Base-by-base conservation (phyloP, 2,888 invertebrate species). In the Cantharis rustica region DNA sequence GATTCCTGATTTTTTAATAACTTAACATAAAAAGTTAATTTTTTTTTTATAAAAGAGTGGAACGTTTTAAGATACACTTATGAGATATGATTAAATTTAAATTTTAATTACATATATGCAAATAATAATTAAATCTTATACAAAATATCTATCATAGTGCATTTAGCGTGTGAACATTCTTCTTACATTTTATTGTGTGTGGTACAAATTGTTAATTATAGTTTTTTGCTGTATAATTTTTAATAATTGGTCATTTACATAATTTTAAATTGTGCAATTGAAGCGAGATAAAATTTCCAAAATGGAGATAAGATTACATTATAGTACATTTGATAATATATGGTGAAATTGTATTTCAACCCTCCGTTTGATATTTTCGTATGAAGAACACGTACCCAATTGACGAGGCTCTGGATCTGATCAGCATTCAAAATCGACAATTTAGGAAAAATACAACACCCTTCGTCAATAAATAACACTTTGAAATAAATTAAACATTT, bases 401-500 rank as follows among this genome's bases (percentile, higher is more conserved):
- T 78, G 78, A 78, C 78, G 78, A 78, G 78, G 73, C 76, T 66
- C 75, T 63, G 74, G 79, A 75, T 78, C 79, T 79, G 79, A 79
- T 78, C 79, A 72, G 79, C 79, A 79, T 79, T 78, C 78, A 76
- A 75, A 79, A 79, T 77, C 75, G 76, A 75, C 79, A 79, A 79
- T 79, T 79, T 79, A 75, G 76, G 75, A 79, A 78, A 79, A 79
- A 79, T 78, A 78, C 78, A 77, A 71, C 73, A 62, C 74, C 75
- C 74, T 66, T 68, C 73, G 75, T 68, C 75, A 69, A 77, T 76
- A 78, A 79, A 79, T 78, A 75, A 78, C 78, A 71, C 73, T 78
- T 72, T 27, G 75, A 78, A 78, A 78, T 78, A 78, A 78, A 78
- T 78, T 78, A 78, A 78, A 75, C 78, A 73, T 71, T 75, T 77